Conservation (phyloP, 2,888 invertebrate species). For the Andrena marginata region DNA sequence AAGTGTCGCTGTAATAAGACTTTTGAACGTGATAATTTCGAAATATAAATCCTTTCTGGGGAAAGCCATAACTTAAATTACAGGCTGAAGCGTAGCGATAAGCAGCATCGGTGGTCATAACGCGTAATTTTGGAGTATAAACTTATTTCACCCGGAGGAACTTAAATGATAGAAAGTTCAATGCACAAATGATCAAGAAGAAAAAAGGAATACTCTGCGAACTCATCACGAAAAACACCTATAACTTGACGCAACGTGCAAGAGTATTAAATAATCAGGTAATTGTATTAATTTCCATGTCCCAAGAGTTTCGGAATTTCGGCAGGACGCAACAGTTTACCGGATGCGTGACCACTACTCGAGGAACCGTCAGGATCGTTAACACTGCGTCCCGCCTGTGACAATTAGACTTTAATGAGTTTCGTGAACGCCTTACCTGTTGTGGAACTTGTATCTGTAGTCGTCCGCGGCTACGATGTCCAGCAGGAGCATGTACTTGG, state of each 20-base stretch:
- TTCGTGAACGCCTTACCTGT: constrained; percentile 88
- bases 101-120: not conserved
- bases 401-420: constrained; percentile 45
- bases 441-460: constrained; percentile 99
- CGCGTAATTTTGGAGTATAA: constrained; percentile 25
- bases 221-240: constrained; percentile 5
- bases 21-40: constrained; percentile 31
- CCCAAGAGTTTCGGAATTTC: constrained; percentile 28
- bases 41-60: constrained; percentile 28
- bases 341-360: constrained; percentile 33
- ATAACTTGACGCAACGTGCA: constrained; percentile 1
- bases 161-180: constrained; percentile 3
- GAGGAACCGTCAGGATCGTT: constrained; percentile 55
- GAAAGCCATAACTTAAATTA: constrained; percentile 33
- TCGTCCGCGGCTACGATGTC: constrained; percentile 99
- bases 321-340: constrained; percentile 32
- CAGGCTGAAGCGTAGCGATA: not conserved
- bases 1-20: constrained; percentile 30
- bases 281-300: constrained; percentile 47
- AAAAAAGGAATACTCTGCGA: not conserved
- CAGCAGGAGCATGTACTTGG: constrained; percentile 99
- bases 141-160: not conserved
- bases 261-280: constrained; percentile 42
- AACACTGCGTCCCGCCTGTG: constrained; percentile 32
- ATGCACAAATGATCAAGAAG: constrained; percentile 1